Evolutionary conservation across 2,797 vertebrate species (phyloP).

Genomic region (Smutsia temminckii): DNA sequence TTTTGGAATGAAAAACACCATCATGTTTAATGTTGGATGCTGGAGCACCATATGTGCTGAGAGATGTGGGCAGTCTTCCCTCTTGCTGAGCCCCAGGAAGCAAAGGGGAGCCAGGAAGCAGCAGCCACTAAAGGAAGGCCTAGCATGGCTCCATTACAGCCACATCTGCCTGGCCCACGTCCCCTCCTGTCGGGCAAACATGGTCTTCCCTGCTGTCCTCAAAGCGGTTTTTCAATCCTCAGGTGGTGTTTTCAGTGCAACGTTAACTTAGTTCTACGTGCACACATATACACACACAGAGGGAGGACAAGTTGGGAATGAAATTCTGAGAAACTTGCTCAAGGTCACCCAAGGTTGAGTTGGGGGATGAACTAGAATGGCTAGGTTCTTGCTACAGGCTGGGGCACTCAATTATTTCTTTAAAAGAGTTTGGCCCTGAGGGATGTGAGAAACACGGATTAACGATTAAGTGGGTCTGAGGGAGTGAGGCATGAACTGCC

Average conservation of each 20-base stretch:
- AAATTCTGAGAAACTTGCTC: not conserved
- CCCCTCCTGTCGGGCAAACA: not conserved
- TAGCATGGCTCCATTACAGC: not conserved
- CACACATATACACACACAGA: not conserved
- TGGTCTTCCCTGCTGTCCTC: not conserved
- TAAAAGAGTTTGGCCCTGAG: too few relatives aligned
- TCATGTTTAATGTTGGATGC: not conserved
- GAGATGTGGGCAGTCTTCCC: not conserved
- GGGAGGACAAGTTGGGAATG: not conserved
- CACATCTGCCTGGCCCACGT: not conserved
- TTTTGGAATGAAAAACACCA: not conserved
- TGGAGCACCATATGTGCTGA: not conserved
- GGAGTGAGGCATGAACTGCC: accelerated
- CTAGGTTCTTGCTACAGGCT: not conserved
- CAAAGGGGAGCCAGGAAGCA: not conserved
- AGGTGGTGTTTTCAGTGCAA: not conserved
- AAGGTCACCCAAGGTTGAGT: not conserved
- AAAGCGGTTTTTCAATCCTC: not conserved
- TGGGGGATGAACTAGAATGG: not conserved
- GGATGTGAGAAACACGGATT: not conserved
- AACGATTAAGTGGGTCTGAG: not conserved
- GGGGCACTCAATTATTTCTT: not conserved
- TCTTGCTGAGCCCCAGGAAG: not conserved
- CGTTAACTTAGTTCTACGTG: not conserved
- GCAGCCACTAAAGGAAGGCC: not conserved